Base-by-base conservation (phyloP, 2,113 vertebrate genomes). In the Gila orcuttii region DNA sequence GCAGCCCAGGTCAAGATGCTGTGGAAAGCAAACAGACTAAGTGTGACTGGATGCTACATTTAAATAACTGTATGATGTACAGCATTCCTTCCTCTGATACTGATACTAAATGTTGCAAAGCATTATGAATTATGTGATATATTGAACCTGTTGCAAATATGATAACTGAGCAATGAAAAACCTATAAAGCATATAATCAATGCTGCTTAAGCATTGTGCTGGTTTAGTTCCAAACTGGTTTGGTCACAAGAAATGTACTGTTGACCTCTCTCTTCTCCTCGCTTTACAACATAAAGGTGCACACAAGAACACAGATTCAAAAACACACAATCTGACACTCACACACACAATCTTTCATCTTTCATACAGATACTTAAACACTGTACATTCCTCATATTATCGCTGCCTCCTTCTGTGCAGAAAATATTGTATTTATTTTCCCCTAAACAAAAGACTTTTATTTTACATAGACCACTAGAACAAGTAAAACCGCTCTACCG, bases 121-220 rank as follows among this genome's bases (percentile, higher is more conserved):
- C 79, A 86, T 88, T 83, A 92, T 89, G 89, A 90, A 85, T 74
- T 12, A 85, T 85, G 39, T 83, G 86, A 13, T 89, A 87, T 77
- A 88, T 89, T 89, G 84, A 91, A 88, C 90, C 88, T 93, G 90
- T 93, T 88, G 90, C 91, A 93, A 91, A 93, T 86, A 89, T 89
- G 90, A 88, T 92, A 91, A 90, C 83, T 89, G 90, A 92, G 87
- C 88, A 89, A 91, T 88, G 88, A 92, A 60, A 78, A 57, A 60
- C 57, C 6, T 89, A 86, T 92, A 92, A 90, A 90, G 91, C n/a
- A 50, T 47, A 47, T 75, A 75, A 75, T 47, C 12, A 50, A 75
- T 50, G 42, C 42, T 17, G 13, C n/a, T 74, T 47, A 50, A 17
- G n/a, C 68, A 50, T 62, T 88, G 90, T 91, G 90, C 89, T 89